These are phyloP conservation scores for Drosophila quadrilineata DNA, from an alignment of 1,140 invertebrate genomes.

Conservation along the genomic window DNA sequence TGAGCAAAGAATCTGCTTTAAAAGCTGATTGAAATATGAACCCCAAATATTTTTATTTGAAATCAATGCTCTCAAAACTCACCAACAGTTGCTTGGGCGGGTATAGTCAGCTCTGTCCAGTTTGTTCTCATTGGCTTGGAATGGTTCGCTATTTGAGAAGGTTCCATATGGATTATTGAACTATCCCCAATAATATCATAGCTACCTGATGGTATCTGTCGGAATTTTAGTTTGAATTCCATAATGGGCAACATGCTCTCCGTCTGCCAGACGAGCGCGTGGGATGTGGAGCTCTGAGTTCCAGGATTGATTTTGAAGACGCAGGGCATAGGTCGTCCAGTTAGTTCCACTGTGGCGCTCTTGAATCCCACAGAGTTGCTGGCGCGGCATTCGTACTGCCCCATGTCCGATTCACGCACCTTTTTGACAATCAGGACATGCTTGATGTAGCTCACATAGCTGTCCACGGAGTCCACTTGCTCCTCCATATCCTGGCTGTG, in stretches of 20 bases:
- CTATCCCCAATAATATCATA: too few species aligned
- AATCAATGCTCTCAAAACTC: slow-evolving; percentile 12
- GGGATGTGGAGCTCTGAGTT: slow-evolving; percentile 80
- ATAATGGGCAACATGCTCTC: slow-evolving; percentile 87
- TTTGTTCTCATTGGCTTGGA: slow-evolving; percentile 58
- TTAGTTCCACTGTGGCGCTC: slow-evolving; percentile 83
- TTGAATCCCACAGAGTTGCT: slow-evolving; percentile 86
- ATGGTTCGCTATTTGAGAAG: slow-evolving; percentile 24
- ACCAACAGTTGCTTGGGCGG: slow-evolving; percentile 83
- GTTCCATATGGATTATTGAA: background rate
- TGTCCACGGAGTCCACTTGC: slow-evolving; percentile 29
- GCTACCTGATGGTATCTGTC: slow-evolving; percentile 77
- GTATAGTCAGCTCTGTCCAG: slow-evolving; percentile 86
- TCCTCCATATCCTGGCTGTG: slow-evolving; percentile 79
- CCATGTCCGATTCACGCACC: slow-evolving; percentile 87
- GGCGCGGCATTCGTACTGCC: slow-evolving; percentile 89
- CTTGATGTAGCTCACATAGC: slow-evolving; percentile 71
- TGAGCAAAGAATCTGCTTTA: too few species aligned
- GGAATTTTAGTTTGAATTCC: slow-evolving; percentile 86
- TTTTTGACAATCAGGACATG: slow-evolving; percentile 87
- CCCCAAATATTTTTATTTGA: too few species aligned
- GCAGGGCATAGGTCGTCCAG: slow-evolving; percentile 83
- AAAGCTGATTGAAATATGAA: too few species aligned
- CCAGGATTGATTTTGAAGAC: slow-evolving; percentile 83
- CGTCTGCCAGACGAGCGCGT: slow-evolving; percentile 87